These are phyloP conservation scores for Trichogramma evanescens DNA, from an alignment of 2,888 invertebrate species.

Conservation along the genomic window DNA sequence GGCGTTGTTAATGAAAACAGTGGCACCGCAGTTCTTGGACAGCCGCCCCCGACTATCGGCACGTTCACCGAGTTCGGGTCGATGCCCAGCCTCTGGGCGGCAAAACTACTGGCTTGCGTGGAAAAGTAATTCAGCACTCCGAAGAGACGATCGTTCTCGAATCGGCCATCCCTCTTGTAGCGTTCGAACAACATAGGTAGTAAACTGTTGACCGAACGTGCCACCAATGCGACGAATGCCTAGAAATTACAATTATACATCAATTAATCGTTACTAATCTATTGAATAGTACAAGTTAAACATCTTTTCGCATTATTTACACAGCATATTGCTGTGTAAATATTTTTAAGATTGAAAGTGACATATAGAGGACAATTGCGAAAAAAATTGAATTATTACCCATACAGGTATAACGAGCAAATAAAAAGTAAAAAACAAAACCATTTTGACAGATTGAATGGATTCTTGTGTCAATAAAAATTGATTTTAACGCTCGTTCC, in stretches of 20 bases:
- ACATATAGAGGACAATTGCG: too few species aligned
- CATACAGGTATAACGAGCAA: too few species aligned
- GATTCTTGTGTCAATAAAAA: too few species aligned
- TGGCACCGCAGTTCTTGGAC: constrained; percentile 68
- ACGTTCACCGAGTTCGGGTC: constrained; percentile 61
- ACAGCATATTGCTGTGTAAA: too few species aligned
- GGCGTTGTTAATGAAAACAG: constrained; percentile 67
- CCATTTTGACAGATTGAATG: too few species aligned
- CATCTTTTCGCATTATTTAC: too few species aligned
- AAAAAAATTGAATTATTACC: too few species aligned
- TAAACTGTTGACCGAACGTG: constrained; percentile 59
- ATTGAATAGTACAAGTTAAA: too few species aligned
- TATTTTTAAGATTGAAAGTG: too few species aligned
- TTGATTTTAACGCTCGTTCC: too few species aligned
- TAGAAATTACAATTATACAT: constrained; percentile 21
- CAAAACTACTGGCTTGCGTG: constrained; percentile 69
- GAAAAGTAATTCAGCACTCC: constrained; percentile 70
- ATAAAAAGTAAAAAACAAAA: too few species aligned
- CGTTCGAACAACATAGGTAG: constrained; percentile 65
- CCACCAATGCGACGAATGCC: constrained; percentile 49
- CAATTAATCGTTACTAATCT: too few species aligned
- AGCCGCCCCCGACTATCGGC: constrained; percentile 74
- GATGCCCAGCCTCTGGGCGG: constrained; percentile 58
- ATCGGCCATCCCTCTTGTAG: constrained; percentile 57
- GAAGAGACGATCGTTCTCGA: constrained; percentile 57